A percentile compares a stretch with the other conserved stretches of the same genome.
These are phyloP conservation scores for Platanista minor DNA, from an alignment of 2,113 vertebrate species.

Conservation along the genomic window DNA sequence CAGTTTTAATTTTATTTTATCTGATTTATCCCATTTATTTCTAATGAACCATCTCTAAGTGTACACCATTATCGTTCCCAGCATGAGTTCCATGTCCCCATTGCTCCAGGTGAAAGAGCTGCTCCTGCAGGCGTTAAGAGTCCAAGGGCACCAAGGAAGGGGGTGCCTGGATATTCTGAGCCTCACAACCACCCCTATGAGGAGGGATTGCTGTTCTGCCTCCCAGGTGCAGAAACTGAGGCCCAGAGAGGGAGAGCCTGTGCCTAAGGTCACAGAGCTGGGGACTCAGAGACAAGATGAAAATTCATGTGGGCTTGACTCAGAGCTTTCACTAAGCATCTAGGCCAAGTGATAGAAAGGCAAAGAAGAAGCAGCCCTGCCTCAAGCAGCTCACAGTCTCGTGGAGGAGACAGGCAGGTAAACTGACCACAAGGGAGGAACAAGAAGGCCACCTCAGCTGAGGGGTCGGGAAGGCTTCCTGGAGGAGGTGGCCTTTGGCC, in stretches of 20 bases:
- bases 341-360: not conserved
- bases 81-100: not conserved
- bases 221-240: not conserved
- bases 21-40: not conserved
- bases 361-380: too few species aligned
- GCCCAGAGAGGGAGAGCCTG: not conserved
- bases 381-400: not conserved
- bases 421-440: fast-evolving
- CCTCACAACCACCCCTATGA: not conserved
- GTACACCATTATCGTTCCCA: fast-evolving
- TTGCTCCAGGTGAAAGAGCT: not conserved
- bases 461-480: not conserved
- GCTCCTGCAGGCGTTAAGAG: not conserved
- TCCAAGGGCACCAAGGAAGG: too few species aligned
- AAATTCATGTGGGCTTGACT: not conserved
- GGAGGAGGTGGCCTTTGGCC: not conserved
- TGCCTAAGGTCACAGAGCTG: not conserved
- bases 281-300: not conserved
- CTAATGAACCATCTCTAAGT: not conserved
- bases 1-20: not conserved
- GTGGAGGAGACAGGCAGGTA: not conserved
- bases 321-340: not conserved
- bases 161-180: not conserved
- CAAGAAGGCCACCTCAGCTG: not conserved
- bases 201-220: not conserved